Evolutionary conservation across 53 echinoderm and acorn worm species (phyloP), one percentile per base, ranked within the genome.

Genomic region (Hippasteria phrygiana): DNA sequence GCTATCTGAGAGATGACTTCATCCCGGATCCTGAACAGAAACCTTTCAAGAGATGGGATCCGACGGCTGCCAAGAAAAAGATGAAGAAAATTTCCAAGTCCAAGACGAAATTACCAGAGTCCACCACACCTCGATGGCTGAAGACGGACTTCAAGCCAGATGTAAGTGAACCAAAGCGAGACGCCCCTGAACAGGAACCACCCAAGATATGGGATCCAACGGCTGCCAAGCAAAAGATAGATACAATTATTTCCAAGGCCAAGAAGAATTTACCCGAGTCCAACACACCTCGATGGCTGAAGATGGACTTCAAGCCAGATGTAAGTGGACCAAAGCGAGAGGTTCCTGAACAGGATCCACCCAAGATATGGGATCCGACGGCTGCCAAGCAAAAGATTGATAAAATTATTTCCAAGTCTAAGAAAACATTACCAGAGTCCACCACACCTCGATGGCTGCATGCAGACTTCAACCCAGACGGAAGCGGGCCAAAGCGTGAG

Each of bases 41-140:
- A 31, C 80, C 80, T 5, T 80, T 80, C 31, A 80, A 80, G 63
- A 38, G 80, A 64, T 80, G 80, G 80, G 38, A 80, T 64, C 80
- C 80, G 20, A 5, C 5, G 63, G 28, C 80, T 17, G 80, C 65
- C 4, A 41, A 80, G 63, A 63, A 65, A 18, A 80, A 65, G 46
- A 20, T 80, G 64, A 43, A 65, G 8, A 78, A 78, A 62, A 78
- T 78, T 40, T 35, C 38, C 39, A n/a, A 28, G 29, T 56, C 79
- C 62, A 59, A 78, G 38, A 78, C 56, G 22, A 78, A 59, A 55
- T 24, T 62, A 29, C 56, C 56, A 18, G 79, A 78, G 36, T 9
- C 79, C 8, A 20, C 79, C 20, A 38, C 38, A 17, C 80, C 80
- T 8, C 80, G 41, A 6, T 80, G 63, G 62, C 63, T 80, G 41